Percentiles rank a stretch among this genome's conserved stretches.
Evolutionary conservation across 1,140 invertebrate species (phyloP).

Genomic region (Anoplophora glabripennis): DNA sequence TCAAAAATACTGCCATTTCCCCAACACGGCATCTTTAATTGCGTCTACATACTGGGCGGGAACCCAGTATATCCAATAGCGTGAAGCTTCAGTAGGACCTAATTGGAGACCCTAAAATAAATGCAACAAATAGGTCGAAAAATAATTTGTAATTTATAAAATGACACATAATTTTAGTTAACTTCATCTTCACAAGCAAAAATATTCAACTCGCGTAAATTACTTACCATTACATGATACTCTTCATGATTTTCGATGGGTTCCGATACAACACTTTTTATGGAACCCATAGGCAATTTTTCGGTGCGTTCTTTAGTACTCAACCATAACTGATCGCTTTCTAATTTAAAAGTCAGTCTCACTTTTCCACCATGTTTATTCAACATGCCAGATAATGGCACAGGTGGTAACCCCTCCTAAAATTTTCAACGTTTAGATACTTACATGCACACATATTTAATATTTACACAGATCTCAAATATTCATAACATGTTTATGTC

Average conservation of each 20-base stretch:
- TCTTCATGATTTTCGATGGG: slow-evolving; percentile 87
- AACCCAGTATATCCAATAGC: slow-evolving; percentile 95
- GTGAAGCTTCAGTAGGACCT: slow-evolving; percentile 82
- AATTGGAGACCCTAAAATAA: slow-evolving; percentile 75
- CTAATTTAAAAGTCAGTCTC: slow-evolving; percentile 88
- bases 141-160: neutral
- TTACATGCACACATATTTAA: no score
- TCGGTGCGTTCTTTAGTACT: slow-evolving; percentile 93
- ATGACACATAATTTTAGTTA: slow-evolving; percentile 3
- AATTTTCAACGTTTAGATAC: no score
- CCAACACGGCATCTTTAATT: slow-evolving; percentile 87
- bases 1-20: slow-evolving; percentile 84
- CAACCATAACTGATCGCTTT: slow-evolving; percentile 89
- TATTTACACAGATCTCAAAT: no score
- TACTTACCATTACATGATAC: slow-evolving; percentile 87
- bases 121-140: no score
- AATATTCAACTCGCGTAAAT: neutral
- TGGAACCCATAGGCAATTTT: slow-evolving; percentile 88
- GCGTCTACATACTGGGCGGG: slow-evolving; percentile 89
- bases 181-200: neutral
- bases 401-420: slow-evolving; percentile 76
- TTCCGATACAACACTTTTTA: slow-evolving; percentile 80
- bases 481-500: no score
- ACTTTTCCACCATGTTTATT: slow-evolving; percentile 93
- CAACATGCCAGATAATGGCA: slow-evolving; percentile 85